phyloP scores from a whole-genome alignment of 2,888 invertebrate species.

The Macaria notata region DNA sequence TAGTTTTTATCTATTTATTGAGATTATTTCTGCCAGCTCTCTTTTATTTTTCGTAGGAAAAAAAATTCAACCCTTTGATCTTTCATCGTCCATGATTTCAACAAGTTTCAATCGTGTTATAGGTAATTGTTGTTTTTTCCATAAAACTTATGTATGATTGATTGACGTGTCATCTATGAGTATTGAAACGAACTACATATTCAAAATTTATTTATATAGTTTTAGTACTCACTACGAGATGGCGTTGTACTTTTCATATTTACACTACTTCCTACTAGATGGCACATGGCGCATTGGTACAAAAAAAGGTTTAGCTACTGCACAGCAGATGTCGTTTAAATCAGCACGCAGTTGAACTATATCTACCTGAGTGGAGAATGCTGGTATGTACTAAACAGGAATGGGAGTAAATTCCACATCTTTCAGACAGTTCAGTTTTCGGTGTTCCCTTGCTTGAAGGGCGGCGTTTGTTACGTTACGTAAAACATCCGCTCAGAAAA shows the following conservation, averaged over 20 bases:
- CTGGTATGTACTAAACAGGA: conserved; percentile 33
- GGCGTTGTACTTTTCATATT: no score
- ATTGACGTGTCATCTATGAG: no score
- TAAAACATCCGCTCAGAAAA: conserved; percentile 60
- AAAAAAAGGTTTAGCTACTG: conserved; percentile 45
- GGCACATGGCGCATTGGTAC: conserved; percentile 10
- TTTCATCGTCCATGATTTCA: no score
- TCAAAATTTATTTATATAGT: no score
- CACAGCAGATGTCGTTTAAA: conserved; percentile 42
- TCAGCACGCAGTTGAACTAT: conserved; percentile 9
- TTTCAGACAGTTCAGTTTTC: conserved; percentile 73
- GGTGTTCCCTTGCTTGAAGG: conserved; percentile 66
- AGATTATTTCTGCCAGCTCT: no score
- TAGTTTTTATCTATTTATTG: background rate
- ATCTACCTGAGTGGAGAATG: conserved; percentile 18
- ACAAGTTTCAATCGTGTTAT: no score
- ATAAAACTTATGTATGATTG: no score
- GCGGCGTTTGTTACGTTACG: conserved; percentile 73
- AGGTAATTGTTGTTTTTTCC: no score
- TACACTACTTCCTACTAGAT: background rate
- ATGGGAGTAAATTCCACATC: conserved; percentile 40
- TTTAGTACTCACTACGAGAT: no score
- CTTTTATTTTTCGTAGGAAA: no score
- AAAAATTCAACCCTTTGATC: no score
- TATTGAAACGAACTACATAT: no score